Percentiles rank a stretch among this genome's conserved stretches.
These are phyloP conservation scores for Indicator maculatus DNA, from an alignment of 2,113 vertebrate species.

Conservation along the genomic window DNA sequence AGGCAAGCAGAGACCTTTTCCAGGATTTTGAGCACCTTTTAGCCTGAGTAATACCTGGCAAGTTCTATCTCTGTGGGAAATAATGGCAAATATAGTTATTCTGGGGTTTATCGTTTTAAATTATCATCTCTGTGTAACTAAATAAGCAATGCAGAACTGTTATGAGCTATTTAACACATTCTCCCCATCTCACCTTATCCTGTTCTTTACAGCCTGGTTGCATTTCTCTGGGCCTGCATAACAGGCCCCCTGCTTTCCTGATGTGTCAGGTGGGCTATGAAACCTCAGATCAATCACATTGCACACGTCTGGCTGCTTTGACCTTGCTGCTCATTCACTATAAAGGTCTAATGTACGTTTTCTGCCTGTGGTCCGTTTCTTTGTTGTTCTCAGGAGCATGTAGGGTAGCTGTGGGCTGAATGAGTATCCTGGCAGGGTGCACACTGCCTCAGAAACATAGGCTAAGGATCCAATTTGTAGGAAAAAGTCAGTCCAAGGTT, in stretches of 20 bases:
- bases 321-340: background rate
- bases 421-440: background rate
- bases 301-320: background rate
- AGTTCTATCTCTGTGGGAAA: background rate
- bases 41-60: background rate
- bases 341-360: background rate
- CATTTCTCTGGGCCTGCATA: background rate
- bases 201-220: background rate
- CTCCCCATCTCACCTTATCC: background rate
- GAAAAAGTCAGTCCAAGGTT: background rate
- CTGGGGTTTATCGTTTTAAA: background rate
- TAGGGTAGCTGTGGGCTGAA: background rate
- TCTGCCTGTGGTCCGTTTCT: background rate
- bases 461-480: background rate
- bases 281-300: background rate
- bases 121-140: background rate
- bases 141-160: background rate
- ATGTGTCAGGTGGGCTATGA: accelerated
- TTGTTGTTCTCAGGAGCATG: accelerated
- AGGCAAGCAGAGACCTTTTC: background rate
- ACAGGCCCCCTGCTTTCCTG: background rate
- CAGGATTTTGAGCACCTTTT: background rate
- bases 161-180: background rate
- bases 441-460: background rate
- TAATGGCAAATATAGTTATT: background rate